Evolutionary conservation across 2,888 invertebrate species (phyloP).

Genomic region (Entomobrya multifasciata): DNA sequence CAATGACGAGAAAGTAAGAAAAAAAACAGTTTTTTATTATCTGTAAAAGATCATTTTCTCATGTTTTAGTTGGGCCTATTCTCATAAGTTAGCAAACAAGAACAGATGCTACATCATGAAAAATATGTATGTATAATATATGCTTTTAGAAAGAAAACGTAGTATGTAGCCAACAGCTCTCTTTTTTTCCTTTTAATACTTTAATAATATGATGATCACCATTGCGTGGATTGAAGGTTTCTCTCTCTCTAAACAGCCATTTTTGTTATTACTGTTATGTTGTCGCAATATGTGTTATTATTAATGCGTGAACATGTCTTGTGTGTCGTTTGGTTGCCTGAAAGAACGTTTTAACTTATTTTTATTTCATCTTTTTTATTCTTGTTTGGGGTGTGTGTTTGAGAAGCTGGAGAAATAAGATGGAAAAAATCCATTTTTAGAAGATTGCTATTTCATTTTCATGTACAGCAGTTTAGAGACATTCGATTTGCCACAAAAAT

Average conservation of each 20-base stretch:
- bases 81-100: constrained; percentile 43
- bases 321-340: constrained; percentile 12
- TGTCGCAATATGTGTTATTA: constrained; percentile 49
- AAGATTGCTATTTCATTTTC: constrained; percentile 45
- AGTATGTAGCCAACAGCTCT: neutral
- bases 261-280: constrained; percentile 15
- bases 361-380: constrained; percentile 23
- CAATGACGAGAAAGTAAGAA: constrained; percentile 83
- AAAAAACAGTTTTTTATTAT: constrained; percentile 55
- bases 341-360: constrained; percentile 26
- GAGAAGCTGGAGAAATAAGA: neutral
- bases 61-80: constrained; percentile 24
- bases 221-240: constrained; percentile 1
- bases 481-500: constrained; percentile 55
- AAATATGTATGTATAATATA: constrained; percentile 3
- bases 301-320: constrained; percentile 65
- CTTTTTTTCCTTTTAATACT: constrained; percentile 19
- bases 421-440: constrained; percentile 41
- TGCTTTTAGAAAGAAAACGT: neutral
- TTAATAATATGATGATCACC: constrained; percentile 23
- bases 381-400: constrained; percentile 17
- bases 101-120: constrained; percentile 59
- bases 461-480: constrained; percentile 42
- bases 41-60: constrained; percentile 53
- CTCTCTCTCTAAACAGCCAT: neutral